phyloP scores from a whole-genome alignment of 2,113 vertebrate species.

The Phocoena phocoena region DNA sequence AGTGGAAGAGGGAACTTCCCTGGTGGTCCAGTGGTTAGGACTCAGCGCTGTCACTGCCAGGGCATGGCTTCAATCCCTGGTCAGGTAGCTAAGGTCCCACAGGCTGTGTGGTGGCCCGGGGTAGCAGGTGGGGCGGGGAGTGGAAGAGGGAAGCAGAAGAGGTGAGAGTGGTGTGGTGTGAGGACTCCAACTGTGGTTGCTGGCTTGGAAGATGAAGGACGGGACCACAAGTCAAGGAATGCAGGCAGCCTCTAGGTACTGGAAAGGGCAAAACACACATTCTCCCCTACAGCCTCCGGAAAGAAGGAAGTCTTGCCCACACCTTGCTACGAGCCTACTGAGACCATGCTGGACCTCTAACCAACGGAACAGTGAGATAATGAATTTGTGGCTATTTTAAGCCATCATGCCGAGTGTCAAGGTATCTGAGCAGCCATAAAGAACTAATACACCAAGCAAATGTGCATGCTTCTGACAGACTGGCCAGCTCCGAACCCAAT shows the following conservation, averaged over 20 bases:
- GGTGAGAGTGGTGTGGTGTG: rapidly evolving
- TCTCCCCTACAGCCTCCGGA: too few relatives aligned
- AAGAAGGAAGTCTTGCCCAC: rapidly evolving
- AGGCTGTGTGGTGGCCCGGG: too few relatives aligned
- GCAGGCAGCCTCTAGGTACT: too few relatives aligned
- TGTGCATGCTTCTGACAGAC: rapidly evolving
- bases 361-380: rapidly evolving
- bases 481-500: rapidly evolving
- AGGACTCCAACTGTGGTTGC: rapidly evolving
- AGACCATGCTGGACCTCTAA: rapidly evolving
- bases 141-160: too few relatives aligned
- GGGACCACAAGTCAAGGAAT: background rate
- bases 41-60: background rate
- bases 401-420: rapidly evolving
- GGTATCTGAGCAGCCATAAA: rapidly evolving
- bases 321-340: rapidly evolving
- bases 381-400: rapidly evolving
- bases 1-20: background rate
- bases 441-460: background rate
- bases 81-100: background rate
- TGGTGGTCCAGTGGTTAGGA: rapidly evolving
- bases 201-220: background rate
- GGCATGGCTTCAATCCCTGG: background rate
- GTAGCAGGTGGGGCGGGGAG: too few relatives aligned
- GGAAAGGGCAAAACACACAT: rapidly evolving